A percentile compares a stretch with the other conserved stretches of the same genome.
These are phyloP conservation scores for Dendroctonus ponderosae DNA, from an alignment of 1,140 invertebrate genomes.

Conservation along the genomic window DNA sequence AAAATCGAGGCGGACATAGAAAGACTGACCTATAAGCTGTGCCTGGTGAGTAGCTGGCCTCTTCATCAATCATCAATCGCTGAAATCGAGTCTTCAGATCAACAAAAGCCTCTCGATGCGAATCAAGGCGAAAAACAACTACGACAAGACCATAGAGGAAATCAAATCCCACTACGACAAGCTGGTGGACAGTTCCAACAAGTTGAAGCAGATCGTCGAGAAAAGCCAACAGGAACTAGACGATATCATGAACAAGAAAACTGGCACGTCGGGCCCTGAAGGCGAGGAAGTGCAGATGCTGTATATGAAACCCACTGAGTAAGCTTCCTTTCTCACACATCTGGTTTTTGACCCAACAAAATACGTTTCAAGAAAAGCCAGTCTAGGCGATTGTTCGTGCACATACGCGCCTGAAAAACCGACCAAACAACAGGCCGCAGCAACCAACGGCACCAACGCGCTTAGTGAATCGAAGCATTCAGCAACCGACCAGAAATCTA, in stretches of 20 bases:
- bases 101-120: conserved; percentile 43
- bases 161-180: conserved; percentile 38
- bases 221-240: conserved; percentile 36
- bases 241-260: conserved; percentile 43
- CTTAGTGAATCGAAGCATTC: no score
- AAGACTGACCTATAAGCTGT: conserved; percentile 41
- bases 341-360: no score
- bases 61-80: neutral
- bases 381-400: no score
- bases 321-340: neutral
- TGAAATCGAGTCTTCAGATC: conserved; percentile 30
- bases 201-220: conserved; percentile 27
- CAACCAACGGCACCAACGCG: no score
- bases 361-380: no score
- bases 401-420: no score
- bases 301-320: conserved; percentile 10
- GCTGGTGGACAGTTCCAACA: conserved; percentile 36
- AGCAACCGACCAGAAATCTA: no score
- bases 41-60: conserved; percentile 30
- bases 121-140: conserved; percentile 37
- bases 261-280: conserved; percentile 28
- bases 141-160: conserved; percentile 41
- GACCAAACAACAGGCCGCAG: no score
- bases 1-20: conserved; percentile 41
- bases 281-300: conserved; percentile 13